Evolutionary conservation across 2,113 vertebrate species (phyloP), one percentile per base, ranked within the genome.

Genomic region (Lycocorax pyrrhopterus): DNA sequence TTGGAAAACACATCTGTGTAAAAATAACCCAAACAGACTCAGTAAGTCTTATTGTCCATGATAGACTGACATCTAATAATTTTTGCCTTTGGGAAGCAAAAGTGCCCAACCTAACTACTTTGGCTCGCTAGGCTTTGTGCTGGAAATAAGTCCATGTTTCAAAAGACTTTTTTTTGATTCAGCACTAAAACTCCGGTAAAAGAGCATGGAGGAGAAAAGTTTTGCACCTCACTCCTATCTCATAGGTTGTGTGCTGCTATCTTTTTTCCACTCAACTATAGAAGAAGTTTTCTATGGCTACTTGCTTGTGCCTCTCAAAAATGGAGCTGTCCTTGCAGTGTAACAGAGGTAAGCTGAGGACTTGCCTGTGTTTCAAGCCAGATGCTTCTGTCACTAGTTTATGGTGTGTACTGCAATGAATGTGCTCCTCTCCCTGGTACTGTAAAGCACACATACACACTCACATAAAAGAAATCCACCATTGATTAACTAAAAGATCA

Each of bases 401-500:
- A 3, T 22, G 8, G 6, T 1, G 3, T 29, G 52, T n/a, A 44
- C 44, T 53, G 51, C 37, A 68, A 10, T n/a, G 21, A 68, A 32
- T 13, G 12, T 47, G 35, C 8, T 63, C 8, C 44, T 72, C 30
- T 67, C 19, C 12, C 58, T 76, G 32, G 8, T 80, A 15, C 44
- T 53, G 15, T 27, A 53, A 64, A n/a, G 41, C 8, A 60, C 19
- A 76, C 12, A 25, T 30, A 9, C 4, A 37, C 7, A 23, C 29
- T 41, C 55, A 33, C 23, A 56, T 4, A 63, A 41, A 83, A 77
- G 12, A 86, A 89, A 87, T 58, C 29, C 20, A 74, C 26, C 20
- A 21, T 0, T 0, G 0, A 29, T 67, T 66, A 71, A 67, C 39
- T 8, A 33, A 51, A 72, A 81, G 5, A n/a, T 25, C 30, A 20